phyloP scores from a whole-genome alignment of 2,113 vertebrate genomes.

The Tyrannus savana region DNA sequence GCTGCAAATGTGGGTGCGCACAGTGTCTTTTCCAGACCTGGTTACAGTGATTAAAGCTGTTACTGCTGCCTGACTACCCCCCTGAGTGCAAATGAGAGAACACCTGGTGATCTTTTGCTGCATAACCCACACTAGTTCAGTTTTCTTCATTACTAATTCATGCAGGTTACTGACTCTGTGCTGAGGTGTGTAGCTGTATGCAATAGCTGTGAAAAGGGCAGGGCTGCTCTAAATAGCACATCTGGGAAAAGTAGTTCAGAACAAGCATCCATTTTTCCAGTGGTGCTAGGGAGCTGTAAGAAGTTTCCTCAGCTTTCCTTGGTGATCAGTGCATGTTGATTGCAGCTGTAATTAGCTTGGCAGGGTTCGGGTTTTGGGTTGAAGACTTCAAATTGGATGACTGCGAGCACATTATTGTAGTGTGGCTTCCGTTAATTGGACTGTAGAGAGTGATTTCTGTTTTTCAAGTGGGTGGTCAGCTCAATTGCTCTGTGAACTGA shows the following conservation, averaged over 20 bases:
- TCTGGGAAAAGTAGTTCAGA: neutral
- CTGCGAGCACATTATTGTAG: neutral
- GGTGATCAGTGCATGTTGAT: neutral
- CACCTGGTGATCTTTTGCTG: neutral
- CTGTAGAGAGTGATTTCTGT: neutral
- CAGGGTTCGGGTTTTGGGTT: neutral
- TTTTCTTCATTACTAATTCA: neutral
- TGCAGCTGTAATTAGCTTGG: neutral
- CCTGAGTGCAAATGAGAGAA: neutral
- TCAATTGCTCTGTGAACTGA: neutral
- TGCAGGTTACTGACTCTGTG: neutral
- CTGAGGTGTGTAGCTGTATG: neutral
- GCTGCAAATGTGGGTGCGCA: neutral
- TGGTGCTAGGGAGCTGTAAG: neutral
- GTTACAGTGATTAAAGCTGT: neutral
- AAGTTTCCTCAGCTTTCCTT: neutral
- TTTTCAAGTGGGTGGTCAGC: neutral
- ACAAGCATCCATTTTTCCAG: neutral
- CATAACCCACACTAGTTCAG: neutral
- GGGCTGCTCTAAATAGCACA: neutral
- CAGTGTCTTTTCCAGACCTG: neutral
- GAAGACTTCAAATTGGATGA: neutral
- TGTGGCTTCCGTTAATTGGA: neutral
- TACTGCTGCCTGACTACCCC: neutral
- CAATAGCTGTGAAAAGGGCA: neutral